Evolutionary conservation across 2,888 invertebrate species (phyloP).

Genomic region (Timandra comae): DNA sequence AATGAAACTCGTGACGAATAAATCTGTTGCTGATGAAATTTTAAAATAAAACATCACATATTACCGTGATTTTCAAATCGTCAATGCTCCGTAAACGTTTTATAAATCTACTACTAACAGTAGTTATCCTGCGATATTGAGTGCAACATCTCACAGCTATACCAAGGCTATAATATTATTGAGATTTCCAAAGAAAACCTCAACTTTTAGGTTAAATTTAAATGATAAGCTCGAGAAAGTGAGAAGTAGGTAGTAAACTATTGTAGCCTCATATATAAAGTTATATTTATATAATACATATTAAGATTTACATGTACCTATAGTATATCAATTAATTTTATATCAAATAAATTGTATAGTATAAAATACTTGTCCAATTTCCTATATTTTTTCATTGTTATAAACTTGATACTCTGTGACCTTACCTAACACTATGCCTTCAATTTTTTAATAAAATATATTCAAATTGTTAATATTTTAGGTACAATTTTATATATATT

Average conservation of each 20-base stretch:
- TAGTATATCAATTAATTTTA: conserved; percentile 11
- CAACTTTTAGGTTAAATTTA: conserved; percentile 25
- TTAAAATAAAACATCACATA: too few species aligned
- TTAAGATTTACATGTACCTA: conserved; percentile 13
- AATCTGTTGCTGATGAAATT: too few species aligned
- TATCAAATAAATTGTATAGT: conserved; percentile 18
- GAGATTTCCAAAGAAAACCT: conserved; percentile 23
- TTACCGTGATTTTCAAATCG: background rate
- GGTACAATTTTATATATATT: conserved; percentile 3
- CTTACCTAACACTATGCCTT: conserved; percentile 39
- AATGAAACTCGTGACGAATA: too few species aligned
- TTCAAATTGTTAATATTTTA: conserved; percentile 24
- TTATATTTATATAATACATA: conserved; percentile 13
- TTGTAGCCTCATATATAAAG: conserved; percentile 17
- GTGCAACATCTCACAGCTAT: too few species aligned
- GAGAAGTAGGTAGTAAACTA: conserved; percentile 31
- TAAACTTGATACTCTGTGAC: conserved; percentile 36
- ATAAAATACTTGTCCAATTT: too few species aligned
- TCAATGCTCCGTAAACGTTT: background rate
- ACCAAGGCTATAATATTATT: conserved; percentile 12
- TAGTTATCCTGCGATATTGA: too few species aligned
- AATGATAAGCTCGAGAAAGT: conserved; percentile 52
- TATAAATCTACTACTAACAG: too few species aligned
- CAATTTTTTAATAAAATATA: conserved; percentile 23
- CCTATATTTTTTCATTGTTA: conserved; percentile 29